Conservation (phyloP, 1,140 invertebrate species). For the Stenopsyche tienmushanensis region DNA sequence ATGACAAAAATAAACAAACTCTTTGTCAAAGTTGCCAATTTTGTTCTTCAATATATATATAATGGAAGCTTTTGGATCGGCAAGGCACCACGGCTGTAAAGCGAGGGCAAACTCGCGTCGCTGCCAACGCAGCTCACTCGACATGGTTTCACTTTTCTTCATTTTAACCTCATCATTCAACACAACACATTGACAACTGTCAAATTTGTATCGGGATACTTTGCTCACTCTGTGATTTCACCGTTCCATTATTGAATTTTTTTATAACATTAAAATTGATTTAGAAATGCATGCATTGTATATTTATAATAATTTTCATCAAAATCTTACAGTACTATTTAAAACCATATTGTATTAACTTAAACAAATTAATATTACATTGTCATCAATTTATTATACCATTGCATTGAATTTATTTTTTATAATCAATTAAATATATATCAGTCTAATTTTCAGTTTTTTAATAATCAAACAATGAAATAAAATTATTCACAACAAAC, state of each 20-base stretch:
- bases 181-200: neutral
- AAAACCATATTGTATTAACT: too few relatives aligned
- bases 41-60: conserved; percentile 56
- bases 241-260: neutral
- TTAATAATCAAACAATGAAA: too few relatives aligned
- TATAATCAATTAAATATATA: too few relatives aligned
- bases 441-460: too few relatives aligned
- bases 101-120: conserved; percentile 43
- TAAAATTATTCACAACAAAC: too few relatives aligned
- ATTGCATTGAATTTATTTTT: too few relatives aligned
- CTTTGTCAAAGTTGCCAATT: conserved; percentile 58
- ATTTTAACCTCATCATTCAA: neutral
- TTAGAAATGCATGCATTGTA: too few relatives aligned
- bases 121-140: neutral
- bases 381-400: too few relatives aligned
- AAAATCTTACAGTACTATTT: too few relatives aligned
- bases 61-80: conserved; percentile 56
- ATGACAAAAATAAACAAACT: too few relatives aligned
- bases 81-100: conserved; percentile 62
- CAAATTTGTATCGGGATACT: neutral
- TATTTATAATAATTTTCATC: too few relatives aligned
- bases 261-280: neutral
- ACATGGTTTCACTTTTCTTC: neutral
- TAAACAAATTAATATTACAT: too few relatives aligned
- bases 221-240: neutral